Conservation (phyloP, 2,888 invertebrate genomes). For the Mesopsocus fuscifrons region DNA sequence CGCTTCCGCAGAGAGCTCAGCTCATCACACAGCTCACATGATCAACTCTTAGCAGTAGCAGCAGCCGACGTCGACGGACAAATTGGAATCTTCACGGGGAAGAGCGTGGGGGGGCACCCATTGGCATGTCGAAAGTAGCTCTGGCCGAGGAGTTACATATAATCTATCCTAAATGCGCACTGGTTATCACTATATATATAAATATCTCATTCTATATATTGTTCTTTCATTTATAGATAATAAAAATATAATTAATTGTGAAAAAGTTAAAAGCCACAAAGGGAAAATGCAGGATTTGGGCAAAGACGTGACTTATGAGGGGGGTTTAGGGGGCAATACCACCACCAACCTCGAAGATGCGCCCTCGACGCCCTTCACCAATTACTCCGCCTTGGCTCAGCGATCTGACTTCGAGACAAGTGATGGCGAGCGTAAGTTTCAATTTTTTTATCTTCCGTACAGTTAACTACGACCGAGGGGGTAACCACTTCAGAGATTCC, state of each 20-base stretch:
- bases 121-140: constrained; percentile 2
- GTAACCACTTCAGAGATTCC: no score
- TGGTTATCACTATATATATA: constrained; percentile 9
- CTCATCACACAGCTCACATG: no score
- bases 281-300: background rate
- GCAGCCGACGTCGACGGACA: no score
- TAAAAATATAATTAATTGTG: constrained; percentile 10
- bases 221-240: constrained; percentile 10
- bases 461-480: no score
- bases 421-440: constrained; percentile 4
- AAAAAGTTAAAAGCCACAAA: constrained; percentile 7
- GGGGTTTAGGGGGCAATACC: background rate
- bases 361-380: background rate
- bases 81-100: no score
- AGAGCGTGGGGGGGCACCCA: no score
- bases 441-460: background rate
- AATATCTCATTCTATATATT: constrained; percentile 10
- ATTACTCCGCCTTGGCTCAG: constrained; percentile 9
- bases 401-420: constrained; percentile 3
- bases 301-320: constrained; percentile 4
- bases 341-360: background rate
- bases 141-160: background rate
- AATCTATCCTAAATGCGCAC: constrained; percentile 3
- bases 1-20: constrained; percentile 3
- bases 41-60: no score